Evolutionary conservation across 2,888 invertebrate genomes (phyloP), one percentile per base, ranked within the genome.

Genomic region (Hololepta plana): DNA sequence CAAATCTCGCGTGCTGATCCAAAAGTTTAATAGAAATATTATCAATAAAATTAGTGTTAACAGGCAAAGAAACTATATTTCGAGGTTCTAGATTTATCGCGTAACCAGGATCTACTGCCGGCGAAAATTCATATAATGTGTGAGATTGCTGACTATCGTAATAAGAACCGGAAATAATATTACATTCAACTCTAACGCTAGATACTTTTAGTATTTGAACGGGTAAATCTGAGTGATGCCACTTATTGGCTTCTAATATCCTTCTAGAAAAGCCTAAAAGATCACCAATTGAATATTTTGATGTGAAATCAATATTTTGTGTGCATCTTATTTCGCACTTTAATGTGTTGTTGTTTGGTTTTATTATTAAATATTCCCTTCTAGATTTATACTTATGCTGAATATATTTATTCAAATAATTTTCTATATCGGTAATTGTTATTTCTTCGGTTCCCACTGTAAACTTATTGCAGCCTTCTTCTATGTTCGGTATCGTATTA

Each of bases 91-190:
- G 45, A 25, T 42, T 34, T 20, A 48, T 41, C 37, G 44, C 43
- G 41, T 45, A 51, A 7, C 48, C 49, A 12, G 47, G 43, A 15
- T 37, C 34, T 10, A 43, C 41, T 13, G 30, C 32, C 3, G 42
- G 36, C n/a, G 38, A 43, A 39, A 51, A 51, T 35, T 46, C 41
- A 30, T 50, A 44, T 26, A 51, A 38, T 3, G 41, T 46, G 30
- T 52, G 47, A 3, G 39, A 38, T 12, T 31, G 38, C 21, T 33
- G 33, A 7, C 38, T 38, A 34, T 46, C 45, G 6, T 39, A 28
- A 27, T 41, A 49, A 15, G 46, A 38, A 13, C 45, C 46, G 4
- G 32, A 24, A 2, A 36, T 41, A 6, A 45, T 38, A 31, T 42
- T 45, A 27, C 42, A 44, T 7, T 38, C 37, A 7, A 39, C 27